phyloP scores from a whole-genome alignment of 2,113 vertebrate species.

The Alligator sinensis region DNA sequence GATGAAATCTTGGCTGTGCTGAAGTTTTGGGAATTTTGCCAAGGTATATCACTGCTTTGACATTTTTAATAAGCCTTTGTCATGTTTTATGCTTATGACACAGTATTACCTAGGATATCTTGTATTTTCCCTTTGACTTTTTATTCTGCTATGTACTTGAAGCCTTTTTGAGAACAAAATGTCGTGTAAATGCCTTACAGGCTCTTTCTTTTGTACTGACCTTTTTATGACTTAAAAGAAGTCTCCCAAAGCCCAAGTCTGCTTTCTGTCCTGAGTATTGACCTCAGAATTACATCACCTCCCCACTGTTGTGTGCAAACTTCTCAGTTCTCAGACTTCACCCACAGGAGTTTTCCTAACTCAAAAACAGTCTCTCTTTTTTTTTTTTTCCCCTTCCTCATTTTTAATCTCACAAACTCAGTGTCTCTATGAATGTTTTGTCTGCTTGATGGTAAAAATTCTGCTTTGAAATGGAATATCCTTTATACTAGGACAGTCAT shows the following conservation, averaged over 20 bases:
- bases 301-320: neutral
- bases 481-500: slow-evolving; percentile 62
- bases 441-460: slow-evolving; percentile 64
- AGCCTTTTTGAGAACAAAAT: slow-evolving; percentile 43
- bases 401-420: slow-evolving; percentile 43
- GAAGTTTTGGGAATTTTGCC: neutral
- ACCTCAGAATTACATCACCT: slow-evolving; percentile 59
- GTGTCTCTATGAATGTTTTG: slow-evolving; percentile 37
- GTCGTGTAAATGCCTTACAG: neutral
- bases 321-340: slow-evolving; percentile 65
- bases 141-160: slow-evolving; percentile 41
- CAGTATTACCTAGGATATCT: slow-evolving; percentile 31
- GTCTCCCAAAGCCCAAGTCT: slow-evolving; percentile 48
- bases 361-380: slow-evolving; percentile 20
- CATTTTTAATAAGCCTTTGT: neutral
- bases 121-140: slow-evolving; percentile 49
- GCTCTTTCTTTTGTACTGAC: slow-evolving; percentile 50
- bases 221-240: slow-evolving; percentile 63
- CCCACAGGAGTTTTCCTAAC: slow-evolving; percentile 51
- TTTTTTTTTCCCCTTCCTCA: slow-evolving; percentile 18
- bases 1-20: neutral
- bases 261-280: slow-evolving; percentile 59
- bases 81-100: neutral
- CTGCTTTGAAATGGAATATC: slow-evolving; percentile 52
- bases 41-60: neutral